Evolutionary conservation across 2,888 invertebrate species (phyloP).

Genomic region (Thymelicus acteon): DNA sequence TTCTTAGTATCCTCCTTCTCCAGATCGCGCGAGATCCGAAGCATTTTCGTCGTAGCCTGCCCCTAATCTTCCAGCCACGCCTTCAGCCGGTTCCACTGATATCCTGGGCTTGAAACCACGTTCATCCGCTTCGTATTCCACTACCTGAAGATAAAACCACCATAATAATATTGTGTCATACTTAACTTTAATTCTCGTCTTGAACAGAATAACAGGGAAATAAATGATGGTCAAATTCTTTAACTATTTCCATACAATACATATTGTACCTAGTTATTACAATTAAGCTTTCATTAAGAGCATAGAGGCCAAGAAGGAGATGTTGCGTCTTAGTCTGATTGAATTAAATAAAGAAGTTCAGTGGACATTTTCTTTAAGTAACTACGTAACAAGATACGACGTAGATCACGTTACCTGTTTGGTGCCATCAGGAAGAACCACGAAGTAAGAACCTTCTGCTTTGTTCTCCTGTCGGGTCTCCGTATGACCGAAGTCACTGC

Average conservation of each 20-base stretch:
- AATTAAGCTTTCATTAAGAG: too few species aligned
- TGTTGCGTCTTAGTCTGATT: too few species aligned
- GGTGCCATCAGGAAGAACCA: constrained; percentile 87
- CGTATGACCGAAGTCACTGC: constrained; percentile 87
- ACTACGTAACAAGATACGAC: too few species aligned
- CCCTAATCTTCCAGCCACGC: constrained; percentile 45
- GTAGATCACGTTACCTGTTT: constrained; percentile 76
- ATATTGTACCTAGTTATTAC: too few species aligned
- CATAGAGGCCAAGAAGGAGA: too few species aligned
- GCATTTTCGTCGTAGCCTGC: constrained; percentile 69
- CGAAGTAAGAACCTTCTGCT: constrained; percentile 87
- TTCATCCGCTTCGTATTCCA: constrained; percentile 89
- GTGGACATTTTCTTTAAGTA: too few species aligned
- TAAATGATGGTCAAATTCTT: too few species aligned
- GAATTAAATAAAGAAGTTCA: too few species aligned
- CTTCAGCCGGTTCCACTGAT: constrained; percentile 72
- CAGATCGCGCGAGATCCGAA: constrained; percentile 57
- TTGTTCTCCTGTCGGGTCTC: constrained; percentile 86
- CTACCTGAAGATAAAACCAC: constrained; percentile 75
- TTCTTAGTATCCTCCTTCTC: constrained; percentile 64
- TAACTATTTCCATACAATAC: too few species aligned
- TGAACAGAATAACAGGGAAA: too few species aligned
- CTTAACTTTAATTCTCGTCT: not conserved
- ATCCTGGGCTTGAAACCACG: constrained; percentile 88
- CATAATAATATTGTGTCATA: not conserved